Evolutionary conservation across 1,140 invertebrate species (phyloP), one percentile per base, ranked within the genome.

Genomic region (Trichonephila inaurata): DNA sequence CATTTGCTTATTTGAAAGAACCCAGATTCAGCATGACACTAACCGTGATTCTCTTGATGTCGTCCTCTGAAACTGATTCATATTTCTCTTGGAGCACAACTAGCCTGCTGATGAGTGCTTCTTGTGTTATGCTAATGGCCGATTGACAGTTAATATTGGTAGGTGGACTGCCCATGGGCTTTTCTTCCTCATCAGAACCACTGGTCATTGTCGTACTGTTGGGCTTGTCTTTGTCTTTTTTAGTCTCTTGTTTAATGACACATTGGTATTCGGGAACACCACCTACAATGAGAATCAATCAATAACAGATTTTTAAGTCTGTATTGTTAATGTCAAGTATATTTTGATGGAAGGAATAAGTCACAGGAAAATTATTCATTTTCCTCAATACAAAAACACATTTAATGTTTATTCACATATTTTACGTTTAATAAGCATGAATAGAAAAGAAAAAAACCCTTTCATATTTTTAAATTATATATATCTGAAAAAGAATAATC

Each of bases 181-280:
- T 94, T 58, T 95, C 95, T 51, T 95, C 92, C 60, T 94, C 94
- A 72, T 91, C 92, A 7, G 88, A 94, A 12, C 86, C 82, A 33
- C 89, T 82, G 60, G 95, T 94, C 92, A 95, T 95, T 94, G 97
- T 97, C 94, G 97, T 97, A 95, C 97, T 97, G 95, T 97, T 97
- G 89, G 97, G 97, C 95, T 97, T 99, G 95, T 98, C 98, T 96
- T 98, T 98, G 95, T 98, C 98, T 96, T 98, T 98, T 95, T 99
- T 99, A 95, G 99, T 98, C 96, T 99, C 99, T 95, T 99, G 96
- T 96, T 99, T 99, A 94, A 98, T 98, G 87, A 97, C 98, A 96
- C 99, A 99, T 96, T 99, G 98, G 95, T 98, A 98, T 96, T 99
- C 99, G 14, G 99, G 99, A 93, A 99, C 98, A 61, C 99, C 98